Conservation (phyloP, 92 coral and sea anemone genomes). For the Zoanthus sociatus region DNA sequence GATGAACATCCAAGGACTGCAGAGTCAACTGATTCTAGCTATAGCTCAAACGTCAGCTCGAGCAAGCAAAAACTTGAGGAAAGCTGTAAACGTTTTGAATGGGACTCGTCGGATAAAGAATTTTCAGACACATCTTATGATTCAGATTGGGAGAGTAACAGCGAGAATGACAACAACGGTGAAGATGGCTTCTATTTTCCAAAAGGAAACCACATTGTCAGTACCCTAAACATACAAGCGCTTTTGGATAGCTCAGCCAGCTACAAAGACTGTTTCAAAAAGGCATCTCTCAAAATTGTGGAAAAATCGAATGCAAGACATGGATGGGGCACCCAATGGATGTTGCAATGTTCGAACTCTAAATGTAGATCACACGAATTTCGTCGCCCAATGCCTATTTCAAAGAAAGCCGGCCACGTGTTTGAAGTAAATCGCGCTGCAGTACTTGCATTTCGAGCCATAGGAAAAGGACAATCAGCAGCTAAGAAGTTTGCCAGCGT, state of each 20-base stretch:
- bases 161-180: conserved; percentile 8
- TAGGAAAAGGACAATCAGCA: conserved; percentile 46
- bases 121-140: conserved; percentile 14
- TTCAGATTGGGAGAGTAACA: conserved; percentile 29
- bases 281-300: conserved; percentile 23
- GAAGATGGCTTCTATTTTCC: conserved; percentile 32
- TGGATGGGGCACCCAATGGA: conserved; percentile 41
- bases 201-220: conserved; percentile 39
- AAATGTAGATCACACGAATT: conserved; percentile 30
- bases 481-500: conserved; percentile 48
- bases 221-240: conserved; percentile 2
- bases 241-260: conserved; percentile 42
- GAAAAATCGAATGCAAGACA: conserved; percentile 38
- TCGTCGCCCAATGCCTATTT: conserved; percentile 28
- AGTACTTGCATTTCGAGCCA: conserved; percentile 49
- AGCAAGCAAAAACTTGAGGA: no score
- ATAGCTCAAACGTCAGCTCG: no score
- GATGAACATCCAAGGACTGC: no score
- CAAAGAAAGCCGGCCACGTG: conserved; percentile 30
- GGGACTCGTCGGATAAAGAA: conserved; percentile 10
- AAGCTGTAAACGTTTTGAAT: not conserved
- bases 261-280: conserved; percentile 36
- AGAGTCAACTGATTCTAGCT: no score
- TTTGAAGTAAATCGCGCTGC: conserved; percentile 35
- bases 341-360: conserved; percentile 36